Conservation (phyloP, 2,888 invertebrate species). For the Gasteruption jaculator region DNA sequence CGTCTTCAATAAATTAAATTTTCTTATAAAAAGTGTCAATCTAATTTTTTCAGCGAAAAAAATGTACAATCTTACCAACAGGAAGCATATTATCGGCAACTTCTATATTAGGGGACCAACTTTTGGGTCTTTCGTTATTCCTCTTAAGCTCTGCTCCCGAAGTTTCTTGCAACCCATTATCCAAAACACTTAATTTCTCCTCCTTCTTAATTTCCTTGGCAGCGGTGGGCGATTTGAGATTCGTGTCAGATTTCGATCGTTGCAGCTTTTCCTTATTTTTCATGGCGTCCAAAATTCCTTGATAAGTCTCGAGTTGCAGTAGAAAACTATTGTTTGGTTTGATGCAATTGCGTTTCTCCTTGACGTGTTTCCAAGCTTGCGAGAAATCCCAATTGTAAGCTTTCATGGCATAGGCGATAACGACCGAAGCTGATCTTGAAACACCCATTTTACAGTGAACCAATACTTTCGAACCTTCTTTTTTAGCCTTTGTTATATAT, state of each 20-base stretch:
- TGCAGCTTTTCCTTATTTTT: slow-evolving; percentile 90
- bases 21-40: too few relatives aligned
- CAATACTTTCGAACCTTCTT: slow-evolving; percentile 87
- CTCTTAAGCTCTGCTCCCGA: slow-evolving; percentile 42
- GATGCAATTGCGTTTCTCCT: slow-evolving; percentile 85
- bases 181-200: slow-evolving; percentile 31
- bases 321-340: slow-evolving; percentile 96
- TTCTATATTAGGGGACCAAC: slow-evolving; percentile 70
- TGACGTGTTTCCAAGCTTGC: slow-evolving; percentile 84
- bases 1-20: too few relatives aligned
- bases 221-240: slow-evolving; percentile 69
- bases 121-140: slow-evolving; percentile 58
- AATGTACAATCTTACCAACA: slow-evolving; percentile 33
- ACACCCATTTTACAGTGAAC: slow-evolving; percentile 99
- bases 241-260: slow-evolving; percentile 90
- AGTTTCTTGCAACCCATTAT: slow-evolving; percentile 28
- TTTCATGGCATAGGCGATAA: slow-evolving; percentile 98
- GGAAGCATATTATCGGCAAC: slow-evolving; percentile 59
- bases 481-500: slow-evolving; percentile 89
- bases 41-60: background rate
- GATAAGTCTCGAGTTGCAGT: slow-evolving; percentile 90
- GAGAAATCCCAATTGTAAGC: slow-evolving; percentile 91
- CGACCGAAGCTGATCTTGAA: slow-evolving; percentile 95
- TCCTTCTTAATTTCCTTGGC: slow-evolving; percentile 42
- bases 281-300: slow-evolving; percentile 94